A percentile compares a stretch with the other conserved stretches of the same genome.
Conservation (phyloP, 2,113 vertebrate genomes). For the Myrmophylax atrothorax region DNA sequence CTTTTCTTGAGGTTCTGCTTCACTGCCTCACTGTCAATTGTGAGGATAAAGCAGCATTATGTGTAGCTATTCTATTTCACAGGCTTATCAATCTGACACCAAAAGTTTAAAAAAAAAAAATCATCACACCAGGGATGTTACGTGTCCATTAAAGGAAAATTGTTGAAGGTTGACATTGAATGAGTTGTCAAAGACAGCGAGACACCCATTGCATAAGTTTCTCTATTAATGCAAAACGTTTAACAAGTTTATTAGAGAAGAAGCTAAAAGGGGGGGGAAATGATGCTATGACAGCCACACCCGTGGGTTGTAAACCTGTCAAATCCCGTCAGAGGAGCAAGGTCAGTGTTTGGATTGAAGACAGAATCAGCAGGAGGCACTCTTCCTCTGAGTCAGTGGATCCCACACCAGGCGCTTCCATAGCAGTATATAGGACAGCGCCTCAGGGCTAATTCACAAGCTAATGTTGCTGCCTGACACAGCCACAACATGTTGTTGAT, state of each 20-base stretch:
- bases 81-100: conserved; percentile 65
- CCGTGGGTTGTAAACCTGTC: conserved; percentile 58
- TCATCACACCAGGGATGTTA: conserved; percentile 30
- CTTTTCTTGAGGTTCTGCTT: conserved; percentile 63
- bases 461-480: conserved; percentile 41
- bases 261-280: conserved; percentile 26
- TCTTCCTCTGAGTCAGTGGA: conserved; percentile 64
- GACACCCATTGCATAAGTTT: conserved; percentile 33
- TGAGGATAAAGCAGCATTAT: conserved; percentile 66
- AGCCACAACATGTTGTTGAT: conserved; percentile 63
- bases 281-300: conserved; percentile 65
- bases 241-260: conserved; percentile 66
- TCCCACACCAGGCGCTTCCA: conserved; percentile 18
- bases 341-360: conserved; percentile 40
- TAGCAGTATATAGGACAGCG: conserved; percentile 48
- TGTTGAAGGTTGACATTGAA: conserved; percentile 59
- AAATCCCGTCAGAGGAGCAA: conserved; percentile 31
- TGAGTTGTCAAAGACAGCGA: conserved; percentile 42
- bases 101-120: conserved; percentile 49
- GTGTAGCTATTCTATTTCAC: conserved; percentile 66
- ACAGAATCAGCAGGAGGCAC: conserved; percentile 65
- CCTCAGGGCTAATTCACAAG: conserved; percentile 65
- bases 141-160: conserved; percentile 61
- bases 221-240: conserved; percentile 46
- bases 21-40: conserved; percentile 47